phyloP scores from a whole-genome alignment of 2,888 invertebrate species.

The Masnerella sp. region DNA sequence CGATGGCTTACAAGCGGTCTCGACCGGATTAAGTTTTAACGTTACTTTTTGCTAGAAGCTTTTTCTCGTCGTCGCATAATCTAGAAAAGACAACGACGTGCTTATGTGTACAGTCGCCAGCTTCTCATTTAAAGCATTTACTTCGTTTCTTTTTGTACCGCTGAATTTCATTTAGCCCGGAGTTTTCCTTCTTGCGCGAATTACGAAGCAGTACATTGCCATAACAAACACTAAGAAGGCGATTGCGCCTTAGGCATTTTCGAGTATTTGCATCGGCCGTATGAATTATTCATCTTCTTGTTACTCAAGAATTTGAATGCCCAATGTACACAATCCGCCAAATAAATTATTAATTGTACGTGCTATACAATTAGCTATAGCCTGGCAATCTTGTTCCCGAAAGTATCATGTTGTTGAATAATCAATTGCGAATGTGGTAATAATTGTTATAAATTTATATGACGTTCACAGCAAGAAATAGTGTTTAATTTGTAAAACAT shows the following conservation, averaged over 20 bases:
- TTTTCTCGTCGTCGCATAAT: slow-evolving; percentile 38
- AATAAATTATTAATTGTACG: slow-evolving; percentile 11
- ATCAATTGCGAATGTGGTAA: no score
- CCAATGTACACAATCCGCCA: slow-evolving; percentile 8
- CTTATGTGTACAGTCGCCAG: slow-evolving; percentile 39
- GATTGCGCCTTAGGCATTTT: slow-evolving; percentile 44
- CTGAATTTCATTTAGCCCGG: slow-evolving; percentile 44
- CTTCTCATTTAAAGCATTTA: slow-evolving; percentile 43
- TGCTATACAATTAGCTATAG: no score
- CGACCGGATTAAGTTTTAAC: slow-evolving; percentile 19
- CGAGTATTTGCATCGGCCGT: slow-evolving; percentile 26
- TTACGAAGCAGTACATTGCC: slow-evolving; percentile 39
- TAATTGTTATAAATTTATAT: no score
- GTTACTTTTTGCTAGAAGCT: slow-evolving; percentile 31
- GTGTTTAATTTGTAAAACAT: no score
- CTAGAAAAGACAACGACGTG: slow-evolving; percentile 38
- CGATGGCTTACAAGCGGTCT: slow-evolving; percentile 2
- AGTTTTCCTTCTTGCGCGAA: slow-evolving; percentile 39
- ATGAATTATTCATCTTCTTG: slow-evolving; percentile 43
- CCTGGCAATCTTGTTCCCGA: no score
- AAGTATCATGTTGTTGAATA: no score
- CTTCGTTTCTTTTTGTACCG: slow-evolving; percentile 31
- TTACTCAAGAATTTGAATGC: slow-evolving; percentile 26
- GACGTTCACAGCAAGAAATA: no score
- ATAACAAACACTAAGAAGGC: slow-evolving; percentile 39